Base-by-base conservation (phyloP, 2,113 vertebrate species). In the Siniperca knerii region DNA sequence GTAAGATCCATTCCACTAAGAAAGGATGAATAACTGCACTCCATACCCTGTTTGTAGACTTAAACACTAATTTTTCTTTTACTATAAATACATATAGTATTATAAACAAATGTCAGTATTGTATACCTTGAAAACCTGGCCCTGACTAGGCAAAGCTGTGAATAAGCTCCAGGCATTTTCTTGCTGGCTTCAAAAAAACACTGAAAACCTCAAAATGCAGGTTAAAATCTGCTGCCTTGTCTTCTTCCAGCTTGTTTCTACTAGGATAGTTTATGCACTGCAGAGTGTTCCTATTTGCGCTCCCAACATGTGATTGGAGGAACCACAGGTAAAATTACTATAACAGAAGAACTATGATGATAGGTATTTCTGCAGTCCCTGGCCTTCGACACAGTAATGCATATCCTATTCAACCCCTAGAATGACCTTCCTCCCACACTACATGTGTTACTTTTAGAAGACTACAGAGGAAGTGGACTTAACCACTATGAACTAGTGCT, bases 361-460 rank as follows among this genome's bases (percentile, higher is more conserved):
- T 35, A 16, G 65, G 77, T 15, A 81, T 77, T 76, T 87, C 62
- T 77, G 67, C 65, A 85, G 61, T 54, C 25, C 76, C 20, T 79
- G 69, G 57, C 18, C 25, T 82, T 69, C 1, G 1, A 61, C 55
- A 52, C 21, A 64, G n/a, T 46, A 25, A 70, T 23, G 21, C 65
- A 75, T 16, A 71, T 52, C 21, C 50, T 55, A 55, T 68, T 77
- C 16, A 16, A 42, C 10, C n/a, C 33, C 18, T 42, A 73, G 62
- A 78, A 83, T 61, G 67, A 65, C 50, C 52, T 55, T 42, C 37
- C 67, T 79, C 46, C 18, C 61, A 81, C 60, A 57, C 61, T 66
- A 69, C 85, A 89, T 76, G 88, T 89, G 75, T 78, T 29, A 5
- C 33, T 67, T 71, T 70, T 25, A 54, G 37, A 71, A 67, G 25